Percentiles rank a stretch among this genome's conserved stretches.
phyloP scores from a whole-genome alignment of 1,140 invertebrate species.

The Drosophila melanogaster region DNA sequence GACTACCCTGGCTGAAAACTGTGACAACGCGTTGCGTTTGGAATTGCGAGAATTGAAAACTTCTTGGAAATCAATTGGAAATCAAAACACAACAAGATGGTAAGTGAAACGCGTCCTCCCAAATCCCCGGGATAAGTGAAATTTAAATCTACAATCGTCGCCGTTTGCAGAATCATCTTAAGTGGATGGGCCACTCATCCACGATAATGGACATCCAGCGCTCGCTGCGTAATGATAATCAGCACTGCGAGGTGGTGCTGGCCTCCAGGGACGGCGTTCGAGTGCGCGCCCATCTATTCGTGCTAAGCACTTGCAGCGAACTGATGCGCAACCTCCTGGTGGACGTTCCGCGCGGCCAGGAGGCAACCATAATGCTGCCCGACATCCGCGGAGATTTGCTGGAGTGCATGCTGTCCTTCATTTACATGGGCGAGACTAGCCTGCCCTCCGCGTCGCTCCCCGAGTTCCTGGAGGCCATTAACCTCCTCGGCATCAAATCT shows the following conservation, averaged over 20 bases:
- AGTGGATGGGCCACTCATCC: conserved; percentile 83
- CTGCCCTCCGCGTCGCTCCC: conserved; percentile 66
- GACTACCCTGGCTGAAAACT: conserved; percentile 1
- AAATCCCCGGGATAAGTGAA: neutral
- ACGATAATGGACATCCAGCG: conserved; percentile 82
- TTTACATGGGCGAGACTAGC: conserved; percentile 78
- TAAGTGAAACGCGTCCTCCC: conserved; percentile 40
- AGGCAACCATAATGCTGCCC: conserved; percentile 75
- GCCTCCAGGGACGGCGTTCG: conserved; percentile 72
- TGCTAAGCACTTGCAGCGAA: conserved; percentile 79
- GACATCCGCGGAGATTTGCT: conserved; percentile 74
- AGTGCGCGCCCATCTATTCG: conserved; percentile 77
- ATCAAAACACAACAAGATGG: conserved; percentile 58
- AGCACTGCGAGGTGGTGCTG: conserved; percentile 74
- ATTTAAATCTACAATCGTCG: neutral
- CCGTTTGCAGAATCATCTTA: conserved; percentile 70
- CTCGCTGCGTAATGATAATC: conserved; percentile 59
- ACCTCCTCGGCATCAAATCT: conserved; percentile 77
- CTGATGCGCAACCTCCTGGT: conserved; percentile 69
- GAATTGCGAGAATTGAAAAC: conserved; percentile 44
- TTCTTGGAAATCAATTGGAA: conserved; percentile 46
- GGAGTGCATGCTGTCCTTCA: conserved; percentile 76
- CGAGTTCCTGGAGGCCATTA: conserved; percentile 80
- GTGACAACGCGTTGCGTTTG: conserved; percentile 41
- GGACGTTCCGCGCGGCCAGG: conserved; percentile 71